phyloP scores from a whole-genome alignment of 2,113 vertebrate genomes.

The Actenoides hombroni region DNA sequence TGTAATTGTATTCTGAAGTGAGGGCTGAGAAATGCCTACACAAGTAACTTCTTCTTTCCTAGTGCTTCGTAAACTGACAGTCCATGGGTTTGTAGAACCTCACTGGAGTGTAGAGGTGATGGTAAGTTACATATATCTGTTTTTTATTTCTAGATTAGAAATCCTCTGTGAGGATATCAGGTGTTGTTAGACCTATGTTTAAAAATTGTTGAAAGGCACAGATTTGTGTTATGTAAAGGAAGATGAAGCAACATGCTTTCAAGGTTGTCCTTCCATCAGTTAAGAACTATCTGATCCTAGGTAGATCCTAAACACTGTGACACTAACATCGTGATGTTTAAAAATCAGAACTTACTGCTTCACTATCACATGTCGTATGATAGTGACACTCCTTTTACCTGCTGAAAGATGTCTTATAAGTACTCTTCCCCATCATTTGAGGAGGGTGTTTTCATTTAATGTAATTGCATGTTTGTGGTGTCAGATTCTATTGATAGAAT shows the following conservation, averaged over 20 bases:
- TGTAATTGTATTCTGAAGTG: neutral
- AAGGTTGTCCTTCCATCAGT: neutral
- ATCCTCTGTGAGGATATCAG: neutral
- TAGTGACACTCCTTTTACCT: neutral
- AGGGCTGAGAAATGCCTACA: neutral
- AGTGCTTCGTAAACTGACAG: conserved; percentile 96
- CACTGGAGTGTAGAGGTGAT: conserved; percentile 91
- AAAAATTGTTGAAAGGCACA: rapidly evolving
- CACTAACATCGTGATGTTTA: neutral
- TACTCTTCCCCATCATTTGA: neutral
- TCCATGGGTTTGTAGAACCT: conserved; percentile 93
- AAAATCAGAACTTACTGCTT: neutral
- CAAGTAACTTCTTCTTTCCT: conserved; percentile 6
- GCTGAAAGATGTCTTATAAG: neutral
- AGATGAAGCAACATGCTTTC: neutral
- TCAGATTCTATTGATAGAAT: neutral
- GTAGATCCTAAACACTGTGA: neutral
- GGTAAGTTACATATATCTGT: conserved; percentile 78
- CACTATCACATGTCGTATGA: neutral
- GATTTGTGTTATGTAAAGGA: neutral
- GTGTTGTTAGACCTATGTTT: neutral
- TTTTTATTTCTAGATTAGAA: neutral
- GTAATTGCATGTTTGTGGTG: neutral
- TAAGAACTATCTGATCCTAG: neutral
- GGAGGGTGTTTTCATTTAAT: neutral